Conservation (phyloP, 2,113 vertebrate genomes). For the Scomber colias region DNA sequence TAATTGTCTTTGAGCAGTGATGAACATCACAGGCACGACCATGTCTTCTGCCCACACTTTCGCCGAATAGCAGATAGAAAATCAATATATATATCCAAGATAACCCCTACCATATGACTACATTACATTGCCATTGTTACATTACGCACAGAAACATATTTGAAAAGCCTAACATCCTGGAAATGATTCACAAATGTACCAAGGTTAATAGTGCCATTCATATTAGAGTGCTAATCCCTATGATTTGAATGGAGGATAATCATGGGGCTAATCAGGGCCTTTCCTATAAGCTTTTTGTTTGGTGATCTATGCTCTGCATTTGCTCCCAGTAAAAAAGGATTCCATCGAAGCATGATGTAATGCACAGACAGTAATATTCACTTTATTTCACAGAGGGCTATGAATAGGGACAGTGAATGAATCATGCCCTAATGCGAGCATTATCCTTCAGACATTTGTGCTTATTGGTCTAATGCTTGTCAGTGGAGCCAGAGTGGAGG, state of each 20-base stretch:
- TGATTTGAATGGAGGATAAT: conserved; percentile 69
- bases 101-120: conserved; percentile 21
- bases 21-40: conserved; percentile 73
- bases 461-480: conserved; percentile 73
- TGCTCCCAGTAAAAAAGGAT: conserved; percentile 61
- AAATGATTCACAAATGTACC: conserved; percentile 60
- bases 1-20: conserved; percentile 83
- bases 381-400: conserved; percentile 64
- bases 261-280: conserved; percentile 65
- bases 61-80: conserved; percentile 60
- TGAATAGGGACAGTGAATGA: conserved; percentile 67
- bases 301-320: conserved; percentile 75
- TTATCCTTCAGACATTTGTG: conserved; percentile 76
- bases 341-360: conserved; percentile 59
- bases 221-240: conserved; percentile 49
- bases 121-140: conserved; percentile 59
- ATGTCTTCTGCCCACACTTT: conserved; percentile 70
- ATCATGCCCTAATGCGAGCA: conserved; percentile 70
- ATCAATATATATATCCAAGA: conserved; percentile 57
- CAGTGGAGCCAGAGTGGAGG: conserved; percentile 54
- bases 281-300: conserved; percentile 73
- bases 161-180: conserved; percentile 49
- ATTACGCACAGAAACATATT: conserved; percentile 43
- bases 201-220: conserved; percentile 75
- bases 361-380: conserved; percentile 66